A percentile compares a stretch with the other conserved stretches of the same genome.
phyloP scores from a whole-genome alignment of 2,797 vertebrate species.

The Holocentrus rufus region DNA sequence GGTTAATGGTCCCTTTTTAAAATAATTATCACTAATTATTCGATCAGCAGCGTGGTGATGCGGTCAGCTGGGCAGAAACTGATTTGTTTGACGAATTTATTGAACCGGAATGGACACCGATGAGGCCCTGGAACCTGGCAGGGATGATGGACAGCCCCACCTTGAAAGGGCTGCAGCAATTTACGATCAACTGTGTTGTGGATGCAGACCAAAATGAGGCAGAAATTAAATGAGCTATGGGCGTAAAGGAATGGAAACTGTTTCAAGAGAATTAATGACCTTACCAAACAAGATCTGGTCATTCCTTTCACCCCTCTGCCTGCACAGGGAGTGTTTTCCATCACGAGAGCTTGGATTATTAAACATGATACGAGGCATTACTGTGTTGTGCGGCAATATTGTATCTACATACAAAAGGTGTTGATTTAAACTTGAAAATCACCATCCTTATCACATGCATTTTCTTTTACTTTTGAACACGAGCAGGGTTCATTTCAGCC shows the following conservation, averaged over 20 bases:
- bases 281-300: no score
- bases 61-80: constrained; percentile 14
- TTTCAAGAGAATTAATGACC: background rate
- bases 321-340: no score
- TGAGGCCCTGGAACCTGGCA: constrained; percentile 1
- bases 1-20: constrained; percentile 5
- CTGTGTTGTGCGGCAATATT: no score
- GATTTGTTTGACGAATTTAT: constrained; percentile 39
- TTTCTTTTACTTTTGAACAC: constrained; percentile 9
- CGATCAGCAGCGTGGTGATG: constrained; percentile 9
- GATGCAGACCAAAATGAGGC: constrained; percentile 13
- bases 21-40: background rate
- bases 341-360: no score
- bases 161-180: constrained; percentile 29
- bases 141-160: constrained; percentile 29
- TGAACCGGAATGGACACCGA: constrained; percentile 24
- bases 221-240: constrained; percentile 33
- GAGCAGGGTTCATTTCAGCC: no score
- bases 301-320: no score
- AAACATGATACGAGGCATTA: no score
- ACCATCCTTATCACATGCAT: background rate
- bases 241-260: background rate
- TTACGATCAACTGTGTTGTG: constrained; percentile 16
- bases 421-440: no score
- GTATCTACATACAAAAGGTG: no score